Evolutionary conservation across 2,888 invertebrate genomes (phyloP).

Genomic region (Limnephilus marmoratus): DNA sequence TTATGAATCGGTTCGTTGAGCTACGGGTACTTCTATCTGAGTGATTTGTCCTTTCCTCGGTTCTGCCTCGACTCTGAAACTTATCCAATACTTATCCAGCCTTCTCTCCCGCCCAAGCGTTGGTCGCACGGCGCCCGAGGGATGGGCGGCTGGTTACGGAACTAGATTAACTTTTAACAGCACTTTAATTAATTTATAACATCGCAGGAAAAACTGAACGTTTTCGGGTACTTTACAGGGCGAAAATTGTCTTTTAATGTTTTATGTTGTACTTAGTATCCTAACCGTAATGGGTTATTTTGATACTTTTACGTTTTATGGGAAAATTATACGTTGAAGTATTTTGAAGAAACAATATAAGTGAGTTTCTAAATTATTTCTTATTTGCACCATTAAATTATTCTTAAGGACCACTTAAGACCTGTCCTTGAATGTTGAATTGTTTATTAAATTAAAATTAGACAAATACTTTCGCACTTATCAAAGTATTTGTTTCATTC

Average conservation of each 20-base stretch:
- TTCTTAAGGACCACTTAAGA: background rate
- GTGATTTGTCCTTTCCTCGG: background rate
- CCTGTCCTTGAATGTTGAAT: background rate
- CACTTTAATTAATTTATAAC: conserved; percentile 63
- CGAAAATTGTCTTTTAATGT: conserved; percentile 6
- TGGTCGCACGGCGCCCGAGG: background rate
- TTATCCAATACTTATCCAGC: conserved; percentile 7
- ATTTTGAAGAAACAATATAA: background rate
- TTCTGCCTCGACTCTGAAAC: background rate
- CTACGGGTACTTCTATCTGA: background rate
- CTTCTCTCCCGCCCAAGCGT: background rate
- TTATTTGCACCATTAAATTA: background rate
- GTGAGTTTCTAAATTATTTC: background rate
- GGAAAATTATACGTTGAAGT: background rate
- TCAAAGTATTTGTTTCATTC: too few relatives aligned
- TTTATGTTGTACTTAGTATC: conserved; percentile 11
- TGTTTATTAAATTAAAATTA: background rate
- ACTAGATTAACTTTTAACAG: conserved; percentile 62
- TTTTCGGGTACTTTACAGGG: conserved; percentile 9
- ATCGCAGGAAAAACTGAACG: conserved; percentile 41
- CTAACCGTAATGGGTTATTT: background rate
- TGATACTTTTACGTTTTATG: background rate
- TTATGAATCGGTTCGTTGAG: background rate
- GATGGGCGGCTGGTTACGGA: conserved; percentile 3
- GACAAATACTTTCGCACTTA: too few relatives aligned